Evolutionary conservation across 2,888 invertebrate species (phyloP), one percentile per base, ranked within the genome.

Genomic region (Noctua janthina): DNA sequence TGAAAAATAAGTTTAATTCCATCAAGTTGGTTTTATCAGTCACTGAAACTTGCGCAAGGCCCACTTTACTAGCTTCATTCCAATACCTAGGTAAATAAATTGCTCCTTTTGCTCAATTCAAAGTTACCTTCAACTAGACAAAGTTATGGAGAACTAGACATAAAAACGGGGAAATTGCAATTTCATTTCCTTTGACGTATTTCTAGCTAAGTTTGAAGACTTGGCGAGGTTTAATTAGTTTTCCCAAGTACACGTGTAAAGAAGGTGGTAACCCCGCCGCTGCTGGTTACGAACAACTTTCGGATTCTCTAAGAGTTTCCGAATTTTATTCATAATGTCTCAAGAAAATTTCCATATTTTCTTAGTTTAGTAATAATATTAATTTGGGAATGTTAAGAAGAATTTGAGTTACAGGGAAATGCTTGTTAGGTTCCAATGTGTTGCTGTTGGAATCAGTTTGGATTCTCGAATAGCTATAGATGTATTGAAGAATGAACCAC

Each of bases 221-320:
- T 83, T 78, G 72, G 76, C 43, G 51, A 76, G 80, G 89, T 91
- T 90, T 90, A 91, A 92, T 92, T 91, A 91, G 83, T 90, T 88
- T 82, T 62, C 79, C 76, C 1, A 86, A 89, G 87, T 90, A 89
- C 83, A 87, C 78, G 83, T 79, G 80, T 71, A 76, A 82, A 67
- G 73, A 74, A 82, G 80, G 68, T 81, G 79, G 78, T 82, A 79
- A 79, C 74, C 76, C 73, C 76, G 81, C 81, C 80, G 17, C 73
- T 81, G 78, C 73, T 81, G 78, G 76, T 74, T 67, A 84, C 78
- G 74, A 67, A 82, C 64, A 84, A 85, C 76, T 85, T 83, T 84
- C 23, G n/a, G 64, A 85, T 75, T 74, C 77, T 72, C 51, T 1
- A 56, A 75, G 69, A 87, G 62, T 74, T 85, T 64, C 35, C 10